Base-by-base conservation (phyloP, 2,888 invertebrate genomes). In the Galeopsomyia nigrocyanea region DNA sequence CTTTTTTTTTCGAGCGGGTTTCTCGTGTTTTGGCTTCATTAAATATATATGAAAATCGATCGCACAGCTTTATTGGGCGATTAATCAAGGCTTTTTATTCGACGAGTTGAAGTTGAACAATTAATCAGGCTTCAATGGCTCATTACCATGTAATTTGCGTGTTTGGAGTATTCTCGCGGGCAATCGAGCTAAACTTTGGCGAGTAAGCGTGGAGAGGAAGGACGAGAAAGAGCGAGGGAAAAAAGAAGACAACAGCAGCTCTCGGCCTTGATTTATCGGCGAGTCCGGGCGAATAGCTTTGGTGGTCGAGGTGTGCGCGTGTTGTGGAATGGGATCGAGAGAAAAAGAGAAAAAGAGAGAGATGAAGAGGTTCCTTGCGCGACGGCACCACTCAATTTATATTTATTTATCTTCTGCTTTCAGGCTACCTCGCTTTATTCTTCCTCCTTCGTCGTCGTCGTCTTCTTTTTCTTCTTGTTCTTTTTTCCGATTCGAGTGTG, bases 221-320 rank as follows among this genome's bases (percentile, higher is more conserved):
- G 7, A 31, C 31, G 31, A 31, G 31, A 31, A 31, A 39, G 39
- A 39, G 39, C 7, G 39, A 39, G 39, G 39, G 39, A 39, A 39
- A 39, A 26, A 39, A 10, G 39, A 39, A 39, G 39, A 1, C 7
- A 7, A 39, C 39, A 39, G 46, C 47, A 5, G 26, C 26, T 26
- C 26, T 26, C 62, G 16, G 16, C 57, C 22, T 51, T 64, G 63
- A 69, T 69, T 69, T 69, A 69, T 69, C 39, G 21, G 22, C 31
- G 56, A 55, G 10, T 31, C 57, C 55, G 21, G n/a, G 55, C 22
- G 65, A 73, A 73, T 75, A 78, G 77, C 78, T 74, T 76, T 64
- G 77, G 79, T 77, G 77, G 77, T 77, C 62, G 49, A 39, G 39
- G 39, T 39, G 39, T 17, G 17, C 49, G 21, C 21, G 51, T 57